Conservation (phyloP, 2,797 vertebrate genomes). For the Artibeus lituratus region DNA sequence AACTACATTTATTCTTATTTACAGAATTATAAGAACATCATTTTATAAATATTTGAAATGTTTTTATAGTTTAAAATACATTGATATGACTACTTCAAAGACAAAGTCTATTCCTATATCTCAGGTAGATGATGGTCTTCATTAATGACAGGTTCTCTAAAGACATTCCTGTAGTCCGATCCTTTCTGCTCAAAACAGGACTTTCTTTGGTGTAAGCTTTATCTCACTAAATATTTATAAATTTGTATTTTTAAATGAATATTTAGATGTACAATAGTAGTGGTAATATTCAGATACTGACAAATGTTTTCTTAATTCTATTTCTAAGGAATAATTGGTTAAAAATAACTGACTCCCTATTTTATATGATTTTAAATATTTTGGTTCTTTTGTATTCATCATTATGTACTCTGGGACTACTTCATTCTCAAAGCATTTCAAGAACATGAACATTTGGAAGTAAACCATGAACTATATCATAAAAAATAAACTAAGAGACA, state of each 20-base stretch:
- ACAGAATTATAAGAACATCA: background rate
- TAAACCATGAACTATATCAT: background rate
- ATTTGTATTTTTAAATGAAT: background rate
- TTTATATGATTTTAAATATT: background rate
- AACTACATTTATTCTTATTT: background rate
- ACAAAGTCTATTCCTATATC: background rate
- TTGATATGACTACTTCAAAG: background rate
- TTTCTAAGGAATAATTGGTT: background rate
- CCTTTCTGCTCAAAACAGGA: background rate
- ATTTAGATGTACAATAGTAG: background rate
- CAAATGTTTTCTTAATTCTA: slow-evolving; percentile 8
- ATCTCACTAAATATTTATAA: background rate
- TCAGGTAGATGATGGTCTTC: background rate
- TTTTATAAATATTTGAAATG: background rate
- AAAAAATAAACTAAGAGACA: slow-evolving; percentile 4
- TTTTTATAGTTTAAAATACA: background rate
- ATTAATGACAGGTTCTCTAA: background rate
- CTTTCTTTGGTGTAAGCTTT: background rate
- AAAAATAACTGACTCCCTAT: background rate
- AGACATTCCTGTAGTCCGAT: background rate
- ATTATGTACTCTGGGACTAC: background rate
- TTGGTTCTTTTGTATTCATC: background rate
- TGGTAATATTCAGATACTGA: background rate
- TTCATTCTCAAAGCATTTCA: slow-evolving; percentile 10
- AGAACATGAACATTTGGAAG: slow-evolving; percentile 55